phyloP scores from a whole-genome alignment of 1,140 invertebrate genomes.

The Acarapis woodi region DNA sequence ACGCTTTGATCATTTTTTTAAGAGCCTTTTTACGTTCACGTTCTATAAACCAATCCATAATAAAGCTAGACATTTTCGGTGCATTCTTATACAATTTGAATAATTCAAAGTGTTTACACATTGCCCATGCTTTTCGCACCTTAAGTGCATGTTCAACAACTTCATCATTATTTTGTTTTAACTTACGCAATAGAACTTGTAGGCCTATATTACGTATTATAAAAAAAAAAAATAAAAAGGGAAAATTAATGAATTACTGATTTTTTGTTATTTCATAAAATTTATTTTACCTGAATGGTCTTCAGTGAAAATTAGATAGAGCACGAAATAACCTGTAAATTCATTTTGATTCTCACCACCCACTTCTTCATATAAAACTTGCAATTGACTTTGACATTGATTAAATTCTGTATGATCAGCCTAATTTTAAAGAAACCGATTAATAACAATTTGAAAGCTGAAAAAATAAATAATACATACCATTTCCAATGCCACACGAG shows the following conservation, averaged over 20 bases:
- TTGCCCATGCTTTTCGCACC: conserved; percentile 60
- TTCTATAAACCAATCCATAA: conserved; percentile 89
- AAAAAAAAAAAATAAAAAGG: too few relatives aligned
- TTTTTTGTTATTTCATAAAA: not conserved
- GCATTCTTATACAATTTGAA: conserved; percentile 59
- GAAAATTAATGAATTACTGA: conserved; percentile 8
- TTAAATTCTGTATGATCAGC: conserved; percentile 96
- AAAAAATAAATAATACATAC: conserved; percentile 10
- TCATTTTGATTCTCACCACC: conserved; percentile 45
- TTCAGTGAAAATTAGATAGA: conserved; percentile 91
- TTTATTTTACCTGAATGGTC: conserved; percentile 54
- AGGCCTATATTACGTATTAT: too few relatives aligned
- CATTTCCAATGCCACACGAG: conserved; percentile 78
- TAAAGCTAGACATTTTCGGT: conserved; percentile 76
- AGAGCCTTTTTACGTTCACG: conserved; percentile 64
- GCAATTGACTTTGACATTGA: conserved; percentile 90
- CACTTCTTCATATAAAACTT: conserved; percentile 52
- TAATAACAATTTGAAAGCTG: not conserved
- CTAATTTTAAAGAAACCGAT: conserved; percentile 11
- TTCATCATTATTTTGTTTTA: conserved; percentile 44
- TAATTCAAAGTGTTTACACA: conserved; percentile 65
- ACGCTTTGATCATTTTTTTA: conserved; percentile 81
- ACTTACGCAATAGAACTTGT: conserved; percentile 50
- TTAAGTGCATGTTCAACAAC: conserved; percentile 58
- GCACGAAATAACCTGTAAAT: conserved; percentile 73